A percentile compares a stretch with the other conserved stretches of the same genome.
Conservation (phyloP, 2,113 vertebrate genomes). For the human (Homo sapiens) region GRCh38 chr1:214625001-214625500, state of each 20-base stretch:
- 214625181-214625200: background rate
- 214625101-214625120: background rate
- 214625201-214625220: background rate
- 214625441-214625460: no score
- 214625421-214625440: no score
- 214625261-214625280: no score
- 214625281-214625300: no score
- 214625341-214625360: no score
- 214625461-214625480: no score
- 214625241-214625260: no score
- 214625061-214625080: background rate
- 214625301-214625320: no score
- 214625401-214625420: no score
- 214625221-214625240: background rate
- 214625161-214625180: background rate
- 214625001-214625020: background rate
- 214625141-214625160: background rate
- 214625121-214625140: background rate
- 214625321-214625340: no score
- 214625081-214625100: background rate
- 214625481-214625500: no score
- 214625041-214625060: background rate
- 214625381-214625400: no score
- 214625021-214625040: background rate
- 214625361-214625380: rapidly evolving